Percentiles rank a stretch among this genome's conserved stretches.
These are phyloP conservation scores for Carcinoscorpius rotundicauda DNA, from an alignment of 1,140 invertebrate genomes.

Conservation along the genomic window DNA sequence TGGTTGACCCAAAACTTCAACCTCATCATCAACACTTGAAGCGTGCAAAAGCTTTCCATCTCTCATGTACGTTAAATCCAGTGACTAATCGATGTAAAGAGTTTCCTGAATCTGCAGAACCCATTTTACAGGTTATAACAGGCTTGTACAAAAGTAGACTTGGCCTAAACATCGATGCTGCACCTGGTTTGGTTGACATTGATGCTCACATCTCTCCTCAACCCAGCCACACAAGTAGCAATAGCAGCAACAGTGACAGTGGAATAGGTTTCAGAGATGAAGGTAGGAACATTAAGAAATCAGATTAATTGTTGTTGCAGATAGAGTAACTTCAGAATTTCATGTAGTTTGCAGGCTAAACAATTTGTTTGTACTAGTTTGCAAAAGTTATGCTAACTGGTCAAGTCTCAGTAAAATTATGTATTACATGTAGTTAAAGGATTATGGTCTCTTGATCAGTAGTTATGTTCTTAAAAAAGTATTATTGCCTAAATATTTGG, in stretches of 20 bases:
- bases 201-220: conserved; percentile 47
- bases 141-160: conserved; percentile 29
- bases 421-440: too few species aligned
- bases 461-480: too few species aligned
- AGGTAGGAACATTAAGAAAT: conserved; percentile 42
- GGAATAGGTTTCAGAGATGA: conserved; percentile 86
- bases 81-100: conserved; percentile 38
- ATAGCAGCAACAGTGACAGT: conserved; percentile 86
- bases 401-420: too few species aligned
- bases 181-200: conserved; percentile 13
- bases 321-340: too few species aligned
- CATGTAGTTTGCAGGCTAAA: too few species aligned
- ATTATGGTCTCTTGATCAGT: too few species aligned
- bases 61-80: conserved; percentile 51
- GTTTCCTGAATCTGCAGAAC: conserved; percentile 77
- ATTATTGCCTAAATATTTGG: too few species aligned
- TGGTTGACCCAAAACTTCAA: conserved; percentile 68
- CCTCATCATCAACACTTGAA: conserved; percentile 53
- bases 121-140: conserved; percentile 48
- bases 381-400: too few species aligned
- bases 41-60: conserved; percentile 61
- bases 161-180: conserved; percentile 34
- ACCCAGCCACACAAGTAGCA: conserved; percentile 56
- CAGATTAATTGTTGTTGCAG: too few species aligned
- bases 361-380: too few species aligned